Conservation (phyloP, 2,888 invertebrate genomes). For the Melanchra persicariae region DNA sequence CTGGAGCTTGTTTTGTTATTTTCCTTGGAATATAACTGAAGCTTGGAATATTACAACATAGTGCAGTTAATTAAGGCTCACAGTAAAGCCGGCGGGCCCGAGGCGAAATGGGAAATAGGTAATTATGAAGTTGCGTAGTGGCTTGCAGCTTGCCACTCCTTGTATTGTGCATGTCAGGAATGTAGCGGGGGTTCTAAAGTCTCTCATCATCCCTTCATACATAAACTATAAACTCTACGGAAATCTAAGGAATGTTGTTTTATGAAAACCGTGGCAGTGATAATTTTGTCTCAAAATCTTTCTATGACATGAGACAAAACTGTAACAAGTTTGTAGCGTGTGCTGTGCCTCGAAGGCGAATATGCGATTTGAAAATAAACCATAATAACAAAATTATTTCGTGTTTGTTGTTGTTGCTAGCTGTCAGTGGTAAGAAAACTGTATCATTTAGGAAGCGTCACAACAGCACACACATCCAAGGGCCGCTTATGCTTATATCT, state of each 20-base stretch:
- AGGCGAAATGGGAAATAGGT: constrained; percentile 89
- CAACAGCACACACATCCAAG: too few relatives aligned
- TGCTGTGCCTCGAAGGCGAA: too few relatives aligned
- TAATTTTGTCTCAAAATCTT: neutral
- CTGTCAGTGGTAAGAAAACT: too few relatives aligned
- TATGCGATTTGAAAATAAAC: too few relatives aligned
- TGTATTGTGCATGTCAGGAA: constrained; percentile 53
- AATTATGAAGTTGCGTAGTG: constrained; percentile 89
- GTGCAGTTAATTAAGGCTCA: constrained; percentile 87
- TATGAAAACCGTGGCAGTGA: neutral
- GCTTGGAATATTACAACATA: constrained; percentile 75
- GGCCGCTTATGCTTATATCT: constrained; percentile 43
- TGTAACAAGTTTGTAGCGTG: too few relatives aligned
- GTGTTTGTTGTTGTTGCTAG: too few relatives aligned
- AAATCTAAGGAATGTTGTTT: neutral
- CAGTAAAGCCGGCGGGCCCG: constrained; percentile 81
- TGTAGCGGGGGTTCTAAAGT: constrained; percentile 47
- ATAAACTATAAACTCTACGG: neutral
- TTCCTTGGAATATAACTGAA: constrained; percentile 63
- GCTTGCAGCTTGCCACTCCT: constrained; percentile 78
- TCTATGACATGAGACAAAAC: too few relatives aligned
- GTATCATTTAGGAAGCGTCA: too few relatives aligned
- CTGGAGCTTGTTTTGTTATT: constrained; percentile 70
- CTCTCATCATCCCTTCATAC: neutral
- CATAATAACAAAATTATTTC: too few relatives aligned